Evolutionary conservation across 2,797 vertebrate genomes (phyloP).

Genomic region (Iguana delicatissima): DNA sequence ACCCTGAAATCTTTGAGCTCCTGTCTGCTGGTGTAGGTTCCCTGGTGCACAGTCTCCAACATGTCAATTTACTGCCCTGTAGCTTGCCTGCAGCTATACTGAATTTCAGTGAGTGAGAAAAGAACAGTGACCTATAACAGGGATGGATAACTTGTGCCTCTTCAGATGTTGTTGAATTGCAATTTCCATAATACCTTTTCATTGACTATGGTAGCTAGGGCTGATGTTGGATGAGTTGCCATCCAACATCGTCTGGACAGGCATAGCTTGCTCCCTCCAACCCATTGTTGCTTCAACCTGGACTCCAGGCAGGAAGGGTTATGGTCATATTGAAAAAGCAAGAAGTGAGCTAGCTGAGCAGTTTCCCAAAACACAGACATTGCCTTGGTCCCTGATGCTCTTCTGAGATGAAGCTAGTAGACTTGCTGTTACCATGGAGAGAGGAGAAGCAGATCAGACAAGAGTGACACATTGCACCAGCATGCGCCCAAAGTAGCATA

Average conservation of each 20-base stretch:
- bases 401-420: neutral
- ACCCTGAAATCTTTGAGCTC: neutral
- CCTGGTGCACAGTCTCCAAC: neutral
- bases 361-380: neutral
- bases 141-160: too few relatives aligned
- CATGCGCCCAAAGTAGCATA: constrained; percentile 1
- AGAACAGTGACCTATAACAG: too few relatives aligned
- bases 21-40: neutral
- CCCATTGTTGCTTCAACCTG: neutral
- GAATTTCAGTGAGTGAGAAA: neutral
- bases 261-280: too few relatives aligned
- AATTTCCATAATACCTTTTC: neutral
- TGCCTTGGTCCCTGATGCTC: neutral
- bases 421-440: constrained; percentile 27
- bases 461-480: neutral
- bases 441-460: neutral
- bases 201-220: neutral
- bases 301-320: neutral
- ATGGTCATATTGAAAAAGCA: neutral
- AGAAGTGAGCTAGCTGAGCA: neutral
- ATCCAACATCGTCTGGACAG: too few relatives aligned
- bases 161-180: too few relatives aligned
- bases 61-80: neutral
- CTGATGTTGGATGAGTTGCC: too few relatives aligned
- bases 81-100: neutral